These are phyloP conservation scores for Geotria australis DNA, from an alignment of 2,797 vertebrate genomes.

Conservation along the genomic window DNA sequence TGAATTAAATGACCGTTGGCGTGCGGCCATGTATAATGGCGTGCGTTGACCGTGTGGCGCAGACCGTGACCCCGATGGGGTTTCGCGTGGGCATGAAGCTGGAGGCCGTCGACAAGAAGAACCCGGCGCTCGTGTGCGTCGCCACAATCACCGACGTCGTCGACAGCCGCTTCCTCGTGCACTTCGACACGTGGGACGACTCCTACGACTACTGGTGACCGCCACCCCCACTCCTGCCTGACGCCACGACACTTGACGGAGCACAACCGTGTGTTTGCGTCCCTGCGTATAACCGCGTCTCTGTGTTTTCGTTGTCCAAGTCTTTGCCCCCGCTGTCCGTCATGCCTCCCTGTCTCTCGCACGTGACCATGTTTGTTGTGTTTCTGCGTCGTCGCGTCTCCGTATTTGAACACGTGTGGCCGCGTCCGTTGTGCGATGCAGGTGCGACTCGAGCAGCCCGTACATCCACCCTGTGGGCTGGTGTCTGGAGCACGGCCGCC, in stretches of 20 bases:
- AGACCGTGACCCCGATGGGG: constrained; percentile 31
- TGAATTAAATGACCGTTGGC: too few species aligned
- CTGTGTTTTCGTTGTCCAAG: too few species aligned
- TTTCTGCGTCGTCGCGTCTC: too few species aligned
- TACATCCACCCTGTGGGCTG: constrained; percentile 93
- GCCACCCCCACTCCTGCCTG: background rate
- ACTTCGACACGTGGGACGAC: constrained; percentile 98
- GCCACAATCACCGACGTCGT: constrained; percentile 82
- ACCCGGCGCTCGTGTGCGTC: constrained; percentile 82
- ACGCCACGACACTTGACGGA: too few species aligned
- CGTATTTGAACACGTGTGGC: too few species aligned
- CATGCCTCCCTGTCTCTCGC: too few species aligned
- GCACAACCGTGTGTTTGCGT: too few species aligned
- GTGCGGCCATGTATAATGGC: too few species aligned
- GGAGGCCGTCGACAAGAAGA: constrained; percentile 92
- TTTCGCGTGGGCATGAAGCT: constrained; percentile 86
- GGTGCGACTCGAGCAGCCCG: constrained; percentile 82
- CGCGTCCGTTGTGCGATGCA: constrained; percentile 5
- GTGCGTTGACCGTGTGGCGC: background rate
- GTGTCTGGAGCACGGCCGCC: constrained; percentile 68
- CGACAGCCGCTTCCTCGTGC: constrained; percentile 63
- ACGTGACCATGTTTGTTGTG: too few species aligned
- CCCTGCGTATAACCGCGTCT: too few species aligned
- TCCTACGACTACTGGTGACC: constrained; percentile 89
- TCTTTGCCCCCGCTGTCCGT: too few species aligned